phyloP scores from a whole-genome alignment of 2,113 vertebrate species.

The Dicaeum eximium region DNA sequence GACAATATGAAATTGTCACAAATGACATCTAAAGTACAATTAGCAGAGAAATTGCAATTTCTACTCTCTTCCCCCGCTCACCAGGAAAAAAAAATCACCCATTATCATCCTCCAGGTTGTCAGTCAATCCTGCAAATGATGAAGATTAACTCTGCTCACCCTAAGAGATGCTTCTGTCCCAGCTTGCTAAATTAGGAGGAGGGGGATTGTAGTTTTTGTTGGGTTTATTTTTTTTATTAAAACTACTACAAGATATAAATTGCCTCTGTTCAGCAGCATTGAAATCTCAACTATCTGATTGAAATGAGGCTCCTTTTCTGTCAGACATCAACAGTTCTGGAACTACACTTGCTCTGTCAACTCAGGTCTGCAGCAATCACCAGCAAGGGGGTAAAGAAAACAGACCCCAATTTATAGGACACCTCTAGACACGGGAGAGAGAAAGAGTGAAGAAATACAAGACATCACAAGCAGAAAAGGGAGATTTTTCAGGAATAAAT shows the following conservation, averaged over 20 bases:
- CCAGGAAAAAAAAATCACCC: neutral
- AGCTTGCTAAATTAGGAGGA: slow-evolving; percentile 38
- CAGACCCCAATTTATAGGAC: neutral
- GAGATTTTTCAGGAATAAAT: neutral
- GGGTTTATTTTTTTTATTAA: neutral
- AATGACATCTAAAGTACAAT: slow-evolving; percentile 75
- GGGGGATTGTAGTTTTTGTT: neutral
- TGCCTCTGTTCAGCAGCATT: slow-evolving; percentile 37
- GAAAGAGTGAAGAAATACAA: neutral
- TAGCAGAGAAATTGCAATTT: slow-evolving; percentile 73
- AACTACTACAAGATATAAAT: slow-evolving; percentile 58
- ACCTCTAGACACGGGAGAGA: neutral
- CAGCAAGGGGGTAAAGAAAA: neutral
- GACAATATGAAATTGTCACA: slow-evolving; percentile 76
- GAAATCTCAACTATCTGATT: neutral
- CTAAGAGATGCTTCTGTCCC: slow-evolving; percentile 39
- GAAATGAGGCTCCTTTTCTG: neutral
- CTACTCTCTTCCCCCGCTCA: slow-evolving; percentile 63
- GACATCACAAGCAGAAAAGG: neutral
- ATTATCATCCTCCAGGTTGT: slow-evolving; percentile 69
- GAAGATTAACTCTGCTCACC: slow-evolving; percentile 60
- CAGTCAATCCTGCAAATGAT: slow-evolving; percentile 59
- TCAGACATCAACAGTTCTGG: slow-evolving; percentile 17
- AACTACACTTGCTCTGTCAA: neutral
- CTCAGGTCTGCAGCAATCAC: neutral